Evolutionary conservation across 2,797 vertebrate genomes (phyloP).

Genomic region (Rhodeus uyekii): DNA sequence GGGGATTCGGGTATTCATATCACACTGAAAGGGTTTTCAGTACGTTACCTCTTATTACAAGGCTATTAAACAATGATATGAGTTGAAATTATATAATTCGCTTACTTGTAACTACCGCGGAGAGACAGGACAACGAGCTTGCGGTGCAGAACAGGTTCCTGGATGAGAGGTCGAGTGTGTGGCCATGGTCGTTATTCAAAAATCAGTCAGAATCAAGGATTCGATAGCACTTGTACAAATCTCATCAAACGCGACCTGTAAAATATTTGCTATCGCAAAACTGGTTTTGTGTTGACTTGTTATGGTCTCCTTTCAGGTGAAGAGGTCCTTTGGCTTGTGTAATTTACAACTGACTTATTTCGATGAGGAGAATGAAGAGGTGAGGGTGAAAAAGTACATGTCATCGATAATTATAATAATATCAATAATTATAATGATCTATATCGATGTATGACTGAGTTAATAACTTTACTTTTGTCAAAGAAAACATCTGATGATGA

Average conservation of each 20-base stretch:
- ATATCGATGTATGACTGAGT: neutral
- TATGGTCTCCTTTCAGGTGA: slow-evolving; percentile 82
- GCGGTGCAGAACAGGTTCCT: neutral
- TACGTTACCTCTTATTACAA: neutral
- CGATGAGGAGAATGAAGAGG: slow-evolving; percentile 95
- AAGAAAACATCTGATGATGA: neutral
- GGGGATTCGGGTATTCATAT: neutral
- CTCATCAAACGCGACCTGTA: neutral
- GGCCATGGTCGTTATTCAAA: neutral
- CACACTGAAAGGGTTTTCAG: neutral
- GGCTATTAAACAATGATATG: neutral
- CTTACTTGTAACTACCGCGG: neutral
- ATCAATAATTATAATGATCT: no score
- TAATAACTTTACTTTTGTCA: neutral
- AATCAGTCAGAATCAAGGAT: neutral
- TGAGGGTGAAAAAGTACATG: slow-evolving; percentile 64
- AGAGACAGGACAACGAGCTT: neutral
- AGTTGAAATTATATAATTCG: neutral
- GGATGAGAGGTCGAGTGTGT: neutral
- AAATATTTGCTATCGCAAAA: neutral
- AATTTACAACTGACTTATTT: slow-evolving; percentile 91
- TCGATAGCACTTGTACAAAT: neutral
- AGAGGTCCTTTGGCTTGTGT: slow-evolving; percentile 88
- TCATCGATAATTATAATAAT: no score
- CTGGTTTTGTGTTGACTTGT: neutral